Evolutionary conservation across 2,888 invertebrate genomes (phyloP), one percentile per base, ranked within the genome.

Genomic region (Archips xylosteana): DNA sequence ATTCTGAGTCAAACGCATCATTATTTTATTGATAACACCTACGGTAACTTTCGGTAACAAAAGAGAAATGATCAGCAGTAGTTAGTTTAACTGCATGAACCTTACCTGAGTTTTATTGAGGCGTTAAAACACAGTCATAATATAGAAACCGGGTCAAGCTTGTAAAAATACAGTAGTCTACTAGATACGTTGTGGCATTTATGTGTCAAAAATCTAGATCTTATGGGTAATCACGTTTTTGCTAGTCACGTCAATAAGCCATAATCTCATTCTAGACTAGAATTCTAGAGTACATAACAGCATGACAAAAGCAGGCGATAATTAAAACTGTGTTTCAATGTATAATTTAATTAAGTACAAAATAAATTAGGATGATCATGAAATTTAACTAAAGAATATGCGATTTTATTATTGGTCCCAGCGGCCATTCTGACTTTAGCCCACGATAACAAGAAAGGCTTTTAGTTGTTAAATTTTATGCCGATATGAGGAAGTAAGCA

Each of bases 401-500:
- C 34, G 13, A 67, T 45, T 23, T 62, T 42, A 62, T 67, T n/a
- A 42, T 4, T 39, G 36, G 32, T 34, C 51, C 32, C n/a, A 49
- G 39, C 12, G 6, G 45, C 10, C 59, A 71, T 51, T 71, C 64
- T 13, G 47, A 47, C 51, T 49, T 23, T 66, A 51, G 13, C 9
- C 42, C 32, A 34, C 61, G 23, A 32, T 54, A 67, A 67, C 42
- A 34, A 1, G 49, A 68, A 59, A 64, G 34, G 69, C 73, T 73
- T 73, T 73, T 73, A 69, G 64, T n/a, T 39, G 57, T 10, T 63
- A 64, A 63, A 39, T 74, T 74, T 69, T 61, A 74, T 61, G 54
- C 36, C 36, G 65, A 74, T 74, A 65, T 65, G 54, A 74, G 74
- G 69, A 70, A 74, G 51, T 69, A 36, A 15, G 65, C 64, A 70